Evolutionary conservation across 2,113 vertebrate species (phyloP), one percentile per base, ranked within the genome.

Genomic region (Callithrix jacchus): DNA sequence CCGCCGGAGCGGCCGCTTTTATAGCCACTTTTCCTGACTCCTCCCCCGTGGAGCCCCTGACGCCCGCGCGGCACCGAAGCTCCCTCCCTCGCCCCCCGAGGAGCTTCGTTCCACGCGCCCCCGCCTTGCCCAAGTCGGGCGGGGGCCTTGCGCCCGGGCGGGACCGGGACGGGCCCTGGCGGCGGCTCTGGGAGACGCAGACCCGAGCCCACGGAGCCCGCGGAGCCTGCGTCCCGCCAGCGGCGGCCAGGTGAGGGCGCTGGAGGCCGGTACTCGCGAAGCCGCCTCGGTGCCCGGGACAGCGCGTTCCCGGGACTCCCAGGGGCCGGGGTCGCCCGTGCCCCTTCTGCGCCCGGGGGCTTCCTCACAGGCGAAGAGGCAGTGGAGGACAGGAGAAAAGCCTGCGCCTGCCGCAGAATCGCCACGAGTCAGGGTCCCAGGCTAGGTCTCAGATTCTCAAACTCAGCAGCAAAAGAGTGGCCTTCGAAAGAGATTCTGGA

Each of bases 131-230:
- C 45, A n/a, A 52, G 83, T 61, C 80, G 68, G 95, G 94, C 82
- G 93, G 94, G 93, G 87, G 90, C 82, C 80, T 35, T 23, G 85
- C 54, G 79, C 90, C 80, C 93, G 35, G 84, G 70, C 86, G 8
- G 86, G 97, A 79, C 80, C 83, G 74, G 52, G 96, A 95, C 92
- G 91, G 93, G 93, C 96, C 96, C 95, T 96, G 97, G 95, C 80
- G 94, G 97, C 92, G 1, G 92, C 92, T 71, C 79, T 0, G 20
- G 54, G 93, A 95, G 95, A 8, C 84, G 90, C 92, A 93, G 79
- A 92, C 77, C 77, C 45, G 68, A 86, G 58, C 73, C 95, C 88
- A 49, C 35, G 8, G 52, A 58, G 68, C 47, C 21, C 7, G 35
- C 42, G 42, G 42, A 42, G 42, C 42, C 85, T 0, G 27, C 68